Conservation (phyloP, 2,113 vertebrate species). For the Rhizomys pruinosus region DNA sequence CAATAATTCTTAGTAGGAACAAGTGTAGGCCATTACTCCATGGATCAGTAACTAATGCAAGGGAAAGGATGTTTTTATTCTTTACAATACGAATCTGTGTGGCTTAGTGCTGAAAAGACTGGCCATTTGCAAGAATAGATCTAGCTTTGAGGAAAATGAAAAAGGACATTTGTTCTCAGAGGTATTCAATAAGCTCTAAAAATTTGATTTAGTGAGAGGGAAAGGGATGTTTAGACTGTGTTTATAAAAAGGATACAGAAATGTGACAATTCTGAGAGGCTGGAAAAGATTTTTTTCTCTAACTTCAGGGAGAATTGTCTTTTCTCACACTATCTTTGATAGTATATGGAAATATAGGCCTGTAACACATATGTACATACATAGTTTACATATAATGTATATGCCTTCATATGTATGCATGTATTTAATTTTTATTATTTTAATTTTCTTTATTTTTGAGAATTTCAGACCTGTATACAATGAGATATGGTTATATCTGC, state of each 20-base stretch:
- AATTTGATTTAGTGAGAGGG: neutral
- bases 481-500: too few species aligned
- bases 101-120: constrained; percentile 21
- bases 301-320: neutral
- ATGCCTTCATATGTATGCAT: too few species aligned
- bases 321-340: neutral
- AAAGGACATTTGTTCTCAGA: constrained; percentile 29
- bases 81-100: neutral
- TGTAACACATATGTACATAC: neutral
- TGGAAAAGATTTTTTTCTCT: neutral
- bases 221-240: neutral
- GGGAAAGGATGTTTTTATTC: constrained; percentile 20
- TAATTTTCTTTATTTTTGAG: too few species aligned
- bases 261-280: neutral
- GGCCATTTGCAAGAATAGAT: constrained; percentile 40
- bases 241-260: neutral
- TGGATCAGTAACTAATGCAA: neutral
- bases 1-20: constrained; percentile 15
- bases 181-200: constrained; percentile 40
- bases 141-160: constrained; percentile 42
- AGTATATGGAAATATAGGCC: neutral
- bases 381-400: neutral
- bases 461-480: too few species aligned
- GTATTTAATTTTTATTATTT: too few species aligned
- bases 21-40: neutral